phyloP scores from a whole-genome alignment of 2,888 invertebrate species.

The Caenorhabditis sp. region DNA sequence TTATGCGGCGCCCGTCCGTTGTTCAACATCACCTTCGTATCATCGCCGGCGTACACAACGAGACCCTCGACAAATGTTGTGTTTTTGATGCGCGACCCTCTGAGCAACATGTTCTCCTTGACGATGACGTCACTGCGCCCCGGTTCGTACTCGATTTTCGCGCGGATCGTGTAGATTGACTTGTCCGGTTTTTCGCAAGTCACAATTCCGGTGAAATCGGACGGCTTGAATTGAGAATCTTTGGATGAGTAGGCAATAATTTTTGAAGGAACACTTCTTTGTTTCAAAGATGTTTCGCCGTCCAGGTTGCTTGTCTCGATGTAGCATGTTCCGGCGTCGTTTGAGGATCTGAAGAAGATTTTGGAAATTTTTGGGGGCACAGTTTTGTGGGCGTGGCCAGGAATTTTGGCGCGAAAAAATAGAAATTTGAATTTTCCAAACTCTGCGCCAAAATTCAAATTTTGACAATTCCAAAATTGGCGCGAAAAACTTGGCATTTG shows the following conservation, averaged over 20 bases:
- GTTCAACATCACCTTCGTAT: slow-evolving; percentile 96
- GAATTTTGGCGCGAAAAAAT: too few species aligned
- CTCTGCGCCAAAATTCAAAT: too few species aligned
- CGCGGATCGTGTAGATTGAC: slow-evolving; percentile 92
- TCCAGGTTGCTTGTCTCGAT: slow-evolving; percentile 95
- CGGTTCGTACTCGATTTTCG: slow-evolving; percentile 73
- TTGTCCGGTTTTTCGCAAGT: slow-evolving; percentile 94
- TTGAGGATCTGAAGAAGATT: slow-evolving; percentile 34
- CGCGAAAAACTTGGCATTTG: too few species aligned
- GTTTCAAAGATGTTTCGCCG: slow-evolving; percentile 93
- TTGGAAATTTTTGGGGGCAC: too few species aligned
- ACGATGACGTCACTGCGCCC: slow-evolving; percentile 73
- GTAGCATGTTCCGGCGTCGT: slow-evolving; percentile 81
- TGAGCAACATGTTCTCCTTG: slow-evolving; percentile 88
- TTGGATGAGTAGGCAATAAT: slow-evolving; percentile 66
- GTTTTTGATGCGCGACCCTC: slow-evolving; percentile 93
- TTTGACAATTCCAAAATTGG: too few species aligned
- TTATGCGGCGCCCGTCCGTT: slow-evolving; percentile 85
- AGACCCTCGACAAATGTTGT: slow-evolving; percentile 95
- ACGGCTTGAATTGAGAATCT: slow-evolving; percentile 51
- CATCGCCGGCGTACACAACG: slow-evolving; percentile 94
- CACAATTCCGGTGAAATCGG: slow-evolving; percentile 80
- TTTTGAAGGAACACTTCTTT: slow-evolving; percentile 75
- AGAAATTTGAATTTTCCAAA: too few species aligned
- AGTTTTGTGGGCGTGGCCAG: too few species aligned